Percentiles rank a stretch among this genome's conserved stretches.
phyloP scores from a whole-genome alignment of 2,888 invertebrate species.

The Lymantria monacha region DNA sequence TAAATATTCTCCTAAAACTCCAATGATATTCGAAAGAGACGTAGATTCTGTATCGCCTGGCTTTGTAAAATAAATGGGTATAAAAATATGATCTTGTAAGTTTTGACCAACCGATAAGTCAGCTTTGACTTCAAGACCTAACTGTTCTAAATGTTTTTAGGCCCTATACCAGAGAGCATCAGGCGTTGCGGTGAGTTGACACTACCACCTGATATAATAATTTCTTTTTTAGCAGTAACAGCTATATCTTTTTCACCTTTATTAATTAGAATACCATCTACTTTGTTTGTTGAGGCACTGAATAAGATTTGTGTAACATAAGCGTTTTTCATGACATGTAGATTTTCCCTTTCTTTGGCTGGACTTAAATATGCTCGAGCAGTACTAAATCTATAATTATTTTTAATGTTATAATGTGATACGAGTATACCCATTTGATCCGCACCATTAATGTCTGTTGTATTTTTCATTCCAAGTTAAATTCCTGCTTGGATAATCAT shows the following conservation, averaged over 20 bases:
- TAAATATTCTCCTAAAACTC: slow-evolving; percentile 67
- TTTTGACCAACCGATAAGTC: slow-evolving; percentile 77
- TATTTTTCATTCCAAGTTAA: slow-evolving; percentile 63
- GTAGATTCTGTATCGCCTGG: slow-evolving; percentile 42
- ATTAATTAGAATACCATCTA: slow-evolving; percentile 61
- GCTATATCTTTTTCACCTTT: slow-evolving; percentile 54
- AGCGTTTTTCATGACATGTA: slow-evolving; percentile 75
- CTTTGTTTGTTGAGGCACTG: slow-evolving; percentile 65
- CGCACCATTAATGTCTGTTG: slow-evolving; percentile 62
- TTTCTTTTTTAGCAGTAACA: slow-evolving; percentile 67
- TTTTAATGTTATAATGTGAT: slow-evolving; percentile 64
- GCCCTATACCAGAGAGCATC: slow-evolving; percentile 79
- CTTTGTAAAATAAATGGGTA: slow-evolving; percentile 55
- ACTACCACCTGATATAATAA: slow-evolving; percentile 74
- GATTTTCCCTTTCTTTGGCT: slow-evolving; percentile 58
- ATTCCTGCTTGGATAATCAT: slow-evolving; percentile 57
- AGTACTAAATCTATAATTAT: slow-evolving; percentile 74
- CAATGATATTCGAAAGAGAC: slow-evolving; percentile 44
- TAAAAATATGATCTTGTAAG: slow-evolving; percentile 75
- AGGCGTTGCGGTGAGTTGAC: slow-evolving; percentile 78
- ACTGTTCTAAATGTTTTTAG: slow-evolving; percentile 57
- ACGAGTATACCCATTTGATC: slow-evolving; percentile 74
- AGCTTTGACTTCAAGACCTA: slow-evolving; percentile 60
- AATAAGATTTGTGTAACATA: slow-evolving; percentile 79
- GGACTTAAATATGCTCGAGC: slow-evolving; percentile 77